Evolutionary conservation across 2,888 invertebrate species (phyloP), one percentile per base, ranked within the genome.

Genomic region (Cosmorhoe ocellata): DNA sequence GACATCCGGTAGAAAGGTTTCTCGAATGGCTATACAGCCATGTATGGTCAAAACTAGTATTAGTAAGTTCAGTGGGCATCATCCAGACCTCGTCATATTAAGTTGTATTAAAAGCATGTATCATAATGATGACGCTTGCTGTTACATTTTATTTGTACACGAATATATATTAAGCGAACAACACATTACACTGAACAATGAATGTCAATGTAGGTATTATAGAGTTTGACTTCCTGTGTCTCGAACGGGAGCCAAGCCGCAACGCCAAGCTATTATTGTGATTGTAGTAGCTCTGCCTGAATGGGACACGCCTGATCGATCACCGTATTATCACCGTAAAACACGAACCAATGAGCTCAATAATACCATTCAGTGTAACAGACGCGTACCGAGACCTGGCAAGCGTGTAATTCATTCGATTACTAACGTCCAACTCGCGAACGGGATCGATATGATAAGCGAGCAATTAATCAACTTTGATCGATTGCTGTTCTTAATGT

Each of bases 281-380:
- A 41, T 41, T 26, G 41, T 33, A 42, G 42, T 33, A 32, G 33
- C 38, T 18, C 36, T 32, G 14, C 13, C 22, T 44, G 53, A 51
- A 51, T 72, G 69, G 65, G 71, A 61, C 61, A 60, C 59, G 58
- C 56, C 65, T 76, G 78, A 79, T 76, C 68, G 74, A 79, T 76
- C 71, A 61, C 64, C 60, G 64, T 54, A 71, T 70, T 73, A 66
- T 63, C 61, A 67, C 58, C 53, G 56, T 59, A 59, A 61, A 59
- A 60, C 58, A 59, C 56, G 55, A 59, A 57, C 55, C 60, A 60
- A 57, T 53, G 58, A 64, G 56, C 56, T 54, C 56, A 59, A 58
- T 51, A 63, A 61, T 61, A 47, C 54, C 58, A 59, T 61, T 58
- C 57, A 58, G 46, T 40, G 56, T 53, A 58, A 51, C 53, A 63